A percentile compares a stretch with the other conserved stretches of the same genome.
These are phyloP conservation scores for Paramuricea clavata DNA, from an alignment of 92 coral and sea anemone species.

Conservation along the genomic window DNA sequence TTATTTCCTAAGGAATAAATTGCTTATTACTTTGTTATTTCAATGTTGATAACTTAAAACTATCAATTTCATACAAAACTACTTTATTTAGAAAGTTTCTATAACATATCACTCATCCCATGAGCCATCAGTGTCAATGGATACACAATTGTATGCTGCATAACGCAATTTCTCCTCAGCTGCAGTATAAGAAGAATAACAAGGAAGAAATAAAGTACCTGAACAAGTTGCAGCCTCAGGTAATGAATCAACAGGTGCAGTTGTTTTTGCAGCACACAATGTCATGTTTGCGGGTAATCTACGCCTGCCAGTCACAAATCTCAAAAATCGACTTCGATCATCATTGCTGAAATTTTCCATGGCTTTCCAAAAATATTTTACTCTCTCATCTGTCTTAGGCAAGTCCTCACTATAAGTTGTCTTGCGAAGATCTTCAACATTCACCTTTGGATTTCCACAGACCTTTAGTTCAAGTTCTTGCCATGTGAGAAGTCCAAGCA, in stretches of 20 bases:
- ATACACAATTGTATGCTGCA: constrained; percentile 97
- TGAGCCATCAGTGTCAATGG: constrained; percentile 97
- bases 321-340: constrained; percentile 98
- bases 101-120: constrained; percentile 86
- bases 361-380: constrained; percentile 91
- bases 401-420: constrained; percentile 90
- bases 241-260: constrained; percentile 84
- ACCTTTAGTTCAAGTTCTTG: constrained; percentile 96
- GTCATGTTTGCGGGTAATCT: constrained; percentile 92
- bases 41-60: background rate
- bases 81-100: background rate
- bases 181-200: constrained; percentile 92
- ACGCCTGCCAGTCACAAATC: constrained; percentile 97
- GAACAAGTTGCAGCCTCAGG: constrained; percentile 99
- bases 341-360: constrained; percentile 95
- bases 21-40: background rate
- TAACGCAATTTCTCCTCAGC: constrained; percentile 98
- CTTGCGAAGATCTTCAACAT: constrained; percentile 78
- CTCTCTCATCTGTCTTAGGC: constrained; percentile 86
- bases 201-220: constrained; percentile 91
- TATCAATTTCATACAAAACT: background rate
- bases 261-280: constrained; percentile 87
- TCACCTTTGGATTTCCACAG: constrained; percentile 92
- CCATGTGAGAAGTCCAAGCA: constrained; percentile 95
- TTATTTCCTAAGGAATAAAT: background rate